phyloP scores from a whole-genome alignment of 2,113 vertebrate genomes.

The Seriola dumerili region DNA sequence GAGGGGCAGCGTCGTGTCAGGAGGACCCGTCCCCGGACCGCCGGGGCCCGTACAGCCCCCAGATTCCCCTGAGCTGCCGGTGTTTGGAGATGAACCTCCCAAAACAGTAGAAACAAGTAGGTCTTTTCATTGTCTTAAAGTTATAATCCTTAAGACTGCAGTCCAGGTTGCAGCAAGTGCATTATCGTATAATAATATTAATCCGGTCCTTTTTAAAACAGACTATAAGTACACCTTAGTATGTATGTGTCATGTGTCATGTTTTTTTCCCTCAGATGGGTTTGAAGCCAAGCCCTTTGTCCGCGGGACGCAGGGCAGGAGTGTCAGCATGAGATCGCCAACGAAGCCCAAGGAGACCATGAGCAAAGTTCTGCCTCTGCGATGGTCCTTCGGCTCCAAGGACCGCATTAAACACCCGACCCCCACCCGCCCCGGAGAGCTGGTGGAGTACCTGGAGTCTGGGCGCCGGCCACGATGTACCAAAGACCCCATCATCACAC shows the following conservation, averaged over 20 bases:
- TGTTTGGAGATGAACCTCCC: constrained; percentile 69
- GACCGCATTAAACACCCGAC: constrained; percentile 76
- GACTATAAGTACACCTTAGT: too few relatives aligned
- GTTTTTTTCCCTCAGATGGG: constrained; percentile 76
- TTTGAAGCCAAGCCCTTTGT: constrained; percentile 80
- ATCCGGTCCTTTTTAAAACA: too few relatives aligned
- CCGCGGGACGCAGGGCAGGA: constrained; percentile 83
- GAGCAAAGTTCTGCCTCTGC: constrained; percentile 85
- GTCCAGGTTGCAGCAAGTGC: neutral
- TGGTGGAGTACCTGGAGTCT: constrained; percentile 93
- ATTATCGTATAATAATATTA: too few relatives aligned
- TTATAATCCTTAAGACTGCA: neutral
- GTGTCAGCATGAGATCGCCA: constrained; percentile 87
- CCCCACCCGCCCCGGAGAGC: constrained; percentile 77
- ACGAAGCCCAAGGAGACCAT: constrained; percentile 79
- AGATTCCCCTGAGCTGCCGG: constrained; percentile 77
- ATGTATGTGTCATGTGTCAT: neutral
- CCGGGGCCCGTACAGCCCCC: constrained; percentile 48
- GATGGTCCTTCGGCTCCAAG: constrained; percentile 88
- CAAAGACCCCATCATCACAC: constrained; percentile 86
- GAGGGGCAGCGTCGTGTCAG: constrained; percentile 74
- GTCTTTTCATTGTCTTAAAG: neutral
- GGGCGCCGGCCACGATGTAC: constrained; percentile 90
- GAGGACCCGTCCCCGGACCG: constrained; percentile 60
- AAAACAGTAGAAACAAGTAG: constrained; percentile 82